Conservation (phyloP, 2,888 invertebrate genomes). For the Philaethria dido region DNA sequence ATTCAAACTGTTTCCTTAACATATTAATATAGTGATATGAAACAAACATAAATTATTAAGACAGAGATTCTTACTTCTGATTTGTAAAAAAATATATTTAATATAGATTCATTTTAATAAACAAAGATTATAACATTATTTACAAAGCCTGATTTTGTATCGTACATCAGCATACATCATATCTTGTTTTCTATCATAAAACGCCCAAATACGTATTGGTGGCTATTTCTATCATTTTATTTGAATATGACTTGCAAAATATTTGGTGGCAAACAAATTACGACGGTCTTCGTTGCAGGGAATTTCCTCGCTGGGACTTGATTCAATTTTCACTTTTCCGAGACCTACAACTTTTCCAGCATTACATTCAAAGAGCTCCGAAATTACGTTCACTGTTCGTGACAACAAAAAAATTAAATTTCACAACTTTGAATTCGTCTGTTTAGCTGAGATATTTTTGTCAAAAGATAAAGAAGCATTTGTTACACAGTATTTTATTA, state of each 20-base stretch:
- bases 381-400: conserved; percentile 41
- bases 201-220: background rate
- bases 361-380: conserved; percentile 36
- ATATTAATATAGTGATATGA: too few species aligned
- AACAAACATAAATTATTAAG: too few species aligned
- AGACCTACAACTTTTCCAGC: conserved; percentile 32
- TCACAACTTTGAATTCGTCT: conserved; percentile 26
- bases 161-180: too few species aligned
- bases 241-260: conserved; percentile 26
- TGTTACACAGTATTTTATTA: background rate
- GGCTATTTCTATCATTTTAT: background rate
- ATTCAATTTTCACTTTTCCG: conserved; percentile 39
- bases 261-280: conserved; percentile 21
- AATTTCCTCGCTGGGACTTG: conserved; percentile 28
- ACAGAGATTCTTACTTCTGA: too few species aligned
- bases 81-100: background rate
- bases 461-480: conserved; percentile 7
- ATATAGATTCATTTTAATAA: too few species aligned
- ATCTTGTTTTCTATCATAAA: background rate
- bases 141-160: too few species aligned
- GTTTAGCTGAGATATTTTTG: conserved; percentile 18
- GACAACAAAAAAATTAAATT: conserved; percentile 38
- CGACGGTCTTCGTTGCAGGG: conserved; percentile 26
- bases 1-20: too few species aligned
- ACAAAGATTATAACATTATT: background rate